Conservation (phyloP, 2,888 invertebrate species). For the Coelinius sp. region DNA sequence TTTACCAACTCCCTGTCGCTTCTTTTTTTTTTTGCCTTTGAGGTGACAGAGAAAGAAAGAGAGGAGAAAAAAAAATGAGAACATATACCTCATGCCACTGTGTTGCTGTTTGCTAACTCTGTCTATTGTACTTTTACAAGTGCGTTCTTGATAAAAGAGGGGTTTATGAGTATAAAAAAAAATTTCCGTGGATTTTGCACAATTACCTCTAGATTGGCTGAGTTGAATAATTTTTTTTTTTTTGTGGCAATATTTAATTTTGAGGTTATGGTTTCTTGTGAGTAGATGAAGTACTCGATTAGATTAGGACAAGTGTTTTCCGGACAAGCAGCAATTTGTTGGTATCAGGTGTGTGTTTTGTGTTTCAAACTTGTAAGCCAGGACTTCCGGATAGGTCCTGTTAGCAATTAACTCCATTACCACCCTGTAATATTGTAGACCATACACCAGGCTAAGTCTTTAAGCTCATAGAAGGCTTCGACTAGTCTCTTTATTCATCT, state of each 20-base stretch:
- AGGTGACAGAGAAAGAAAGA: not conserved
- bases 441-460: not conserved
- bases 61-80: conserved; percentile 10
- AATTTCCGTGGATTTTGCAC: not conserved
- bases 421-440: conserved; percentile 66
- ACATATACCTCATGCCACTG: conserved; percentile 21
- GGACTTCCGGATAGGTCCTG: conserved; percentile 56
- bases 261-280: not conserved
- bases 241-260: not conserved
- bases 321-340: conserved; percentile 62
- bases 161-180: conserved; percentile 17
- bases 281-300: not conserved
- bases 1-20: conserved; percentile 58
- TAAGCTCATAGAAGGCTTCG: not conserved
- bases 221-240: not conserved
- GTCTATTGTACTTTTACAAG: conserved; percentile 25
- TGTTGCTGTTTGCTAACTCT: conserved; percentile 26
- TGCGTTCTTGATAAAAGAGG: conserved; percentile 9
- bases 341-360: conserved; percentile 68
- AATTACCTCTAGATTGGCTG: not conserved
- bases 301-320: not conserved
- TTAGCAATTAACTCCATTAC: conserved; percentile 70
- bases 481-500: not conserved
- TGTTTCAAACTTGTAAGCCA: conserved; percentile 68
- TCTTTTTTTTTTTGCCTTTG: conserved; percentile 22